Conservation (phyloP, 64 coral and sea anemone species). For the Pachyseris speciosa region DNA sequence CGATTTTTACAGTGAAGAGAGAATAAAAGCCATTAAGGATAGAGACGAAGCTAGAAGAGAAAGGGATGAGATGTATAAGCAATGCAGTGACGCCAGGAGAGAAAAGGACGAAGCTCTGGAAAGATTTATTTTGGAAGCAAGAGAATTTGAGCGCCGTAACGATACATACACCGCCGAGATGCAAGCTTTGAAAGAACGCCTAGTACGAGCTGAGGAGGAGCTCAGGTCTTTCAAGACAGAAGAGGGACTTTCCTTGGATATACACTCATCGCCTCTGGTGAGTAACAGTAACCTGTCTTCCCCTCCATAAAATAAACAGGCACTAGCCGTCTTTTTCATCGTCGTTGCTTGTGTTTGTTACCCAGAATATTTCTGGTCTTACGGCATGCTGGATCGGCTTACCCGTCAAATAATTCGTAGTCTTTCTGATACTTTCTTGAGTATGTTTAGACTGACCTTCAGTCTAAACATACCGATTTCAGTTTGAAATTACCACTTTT, state of each 20-base stretch:
- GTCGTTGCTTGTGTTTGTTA: too few relatives aligned
- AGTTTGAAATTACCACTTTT: too few relatives aligned
- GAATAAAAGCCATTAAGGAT: constrained; percentile 73
- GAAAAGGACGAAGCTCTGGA: constrained; percentile 55
- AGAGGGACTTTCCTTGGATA: neutral
- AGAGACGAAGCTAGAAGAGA: constrained; percentile 56
- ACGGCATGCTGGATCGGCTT: too few relatives aligned
- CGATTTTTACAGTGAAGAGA: too few relatives aligned
- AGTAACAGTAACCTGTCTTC: too few relatives aligned
- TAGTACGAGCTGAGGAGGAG: constrained; percentile 8
- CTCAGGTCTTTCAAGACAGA: constrained; percentile 20
- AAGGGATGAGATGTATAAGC: constrained; percentile 47
- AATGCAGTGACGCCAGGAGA: constrained; percentile 56
- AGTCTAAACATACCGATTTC: too few relatives aligned
- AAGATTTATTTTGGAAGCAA: constrained; percentile 59
- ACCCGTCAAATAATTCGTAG: too few relatives aligned
- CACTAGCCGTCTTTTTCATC: too few relatives aligned
- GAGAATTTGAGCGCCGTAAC: constrained; percentile 73
- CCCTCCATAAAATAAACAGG: too few relatives aligned
- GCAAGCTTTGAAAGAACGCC: constrained; percentile 39
- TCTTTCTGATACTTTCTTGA: too few relatives aligned
- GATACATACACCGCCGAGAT: constrained; percentile 63
- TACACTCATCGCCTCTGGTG: neutral
- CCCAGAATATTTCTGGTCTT: too few relatives aligned
- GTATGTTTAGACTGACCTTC: too few relatives aligned